Base-by-base conservation (phyloP, 1,140 invertebrate genomes). In the Macrocentrus cingulum region DNA sequence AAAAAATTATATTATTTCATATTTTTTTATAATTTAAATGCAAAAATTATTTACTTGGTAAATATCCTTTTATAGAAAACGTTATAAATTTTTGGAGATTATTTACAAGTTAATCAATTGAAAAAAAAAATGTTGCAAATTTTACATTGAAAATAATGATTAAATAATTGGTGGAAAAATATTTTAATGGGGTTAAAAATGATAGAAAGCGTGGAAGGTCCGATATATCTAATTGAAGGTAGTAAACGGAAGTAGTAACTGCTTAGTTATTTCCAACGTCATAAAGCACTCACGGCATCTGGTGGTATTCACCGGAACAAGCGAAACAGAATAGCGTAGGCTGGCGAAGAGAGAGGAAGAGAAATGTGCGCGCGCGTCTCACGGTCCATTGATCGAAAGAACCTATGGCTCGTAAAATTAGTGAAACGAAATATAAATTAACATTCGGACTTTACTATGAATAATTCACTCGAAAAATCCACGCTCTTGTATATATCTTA, bases 301-400 rank as follows among this genome's bases (percentile, higher is more conserved):
- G 69, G 55, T 63, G 66, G 65, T 52, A 71, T 65, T 62, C 65
- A 57, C 32, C 46, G 62, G 66, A 74, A 75, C 71, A 67, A 71
- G 67, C 63, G 61, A 71, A 70, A 68, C 63, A 69, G 67, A 68
- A 67, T 56, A 60, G 22, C 53, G 59, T 65, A 39, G 67, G 59
- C 70, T 50, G 60, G 19, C 34, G 7, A 34, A 2, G 13, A 37
- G 59, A 68, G 63, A 74, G 48, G 61, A 34, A 59, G 20, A 50
- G 36, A 41, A 18, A 19, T 55, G 59, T 68, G 75, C 68, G 71
- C 72, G 72, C 71, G 72, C 70, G 66, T 64, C 66, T 69, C 61
- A 65, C 65, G 65, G 64, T 60, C 75, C 69, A 79, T 77, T 76
- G 76, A 78, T 78, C 74, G 75, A 64, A 70, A 75, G 63, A 69